phyloP scores from a whole-genome alignment of 2,797 vertebrate species.

The Erpetoichthys calabaricus region DNA sequence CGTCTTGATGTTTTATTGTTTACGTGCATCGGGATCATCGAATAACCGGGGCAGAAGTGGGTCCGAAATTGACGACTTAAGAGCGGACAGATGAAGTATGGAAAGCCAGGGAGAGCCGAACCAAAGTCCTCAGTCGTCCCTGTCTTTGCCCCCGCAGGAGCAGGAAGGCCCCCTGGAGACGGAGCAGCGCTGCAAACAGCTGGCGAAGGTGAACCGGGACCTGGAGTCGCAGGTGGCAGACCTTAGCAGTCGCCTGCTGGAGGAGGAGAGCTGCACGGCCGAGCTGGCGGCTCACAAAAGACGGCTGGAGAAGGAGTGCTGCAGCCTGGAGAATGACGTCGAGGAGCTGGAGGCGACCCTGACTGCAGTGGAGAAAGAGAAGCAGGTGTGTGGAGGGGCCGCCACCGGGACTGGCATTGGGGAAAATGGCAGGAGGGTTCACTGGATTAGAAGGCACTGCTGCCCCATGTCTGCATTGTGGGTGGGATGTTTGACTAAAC shows the following conservation, averaged over 20 bases:
- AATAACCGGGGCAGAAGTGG: too few species aligned
- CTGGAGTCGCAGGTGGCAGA: slow-evolving; percentile 45
- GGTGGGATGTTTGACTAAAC: too few species aligned
- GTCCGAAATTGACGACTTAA: too few species aligned
- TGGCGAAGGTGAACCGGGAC: slow-evolving; percentile 38
- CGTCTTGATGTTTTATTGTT: too few species aligned
- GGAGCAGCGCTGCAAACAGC: slow-evolving; percentile 38
- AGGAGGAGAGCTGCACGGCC: slow-evolving; percentile 41
- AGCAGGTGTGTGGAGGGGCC: slow-evolving; percentile 27
- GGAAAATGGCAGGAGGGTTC: too few species aligned
- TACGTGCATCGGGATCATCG: too few species aligned
- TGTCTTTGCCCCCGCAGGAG: slow-evolving; percentile 29
- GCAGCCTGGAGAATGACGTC: slow-evolving; percentile 41
- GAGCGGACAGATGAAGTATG: too few species aligned
- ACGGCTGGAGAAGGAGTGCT: slow-evolving; percentile 45
- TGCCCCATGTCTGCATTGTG: too few species aligned
- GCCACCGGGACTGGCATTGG: too few species aligned
- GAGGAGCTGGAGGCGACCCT: slow-evolving; percentile 45
- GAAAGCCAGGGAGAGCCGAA: too few species aligned
- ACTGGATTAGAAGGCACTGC: too few species aligned
- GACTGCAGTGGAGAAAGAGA: slow-evolving; percentile 33
- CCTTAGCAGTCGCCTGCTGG: slow-evolving; percentile 43
- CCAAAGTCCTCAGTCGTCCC: slow-evolving; percentile 4
- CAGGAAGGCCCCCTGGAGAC: slow-evolving; percentile 41
- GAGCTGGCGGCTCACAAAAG: slow-evolving; percentile 40